phyloP scores from a whole-genome alignment of 1,140 invertebrate genomes.

The Drosophila parabipectinata region DNA sequence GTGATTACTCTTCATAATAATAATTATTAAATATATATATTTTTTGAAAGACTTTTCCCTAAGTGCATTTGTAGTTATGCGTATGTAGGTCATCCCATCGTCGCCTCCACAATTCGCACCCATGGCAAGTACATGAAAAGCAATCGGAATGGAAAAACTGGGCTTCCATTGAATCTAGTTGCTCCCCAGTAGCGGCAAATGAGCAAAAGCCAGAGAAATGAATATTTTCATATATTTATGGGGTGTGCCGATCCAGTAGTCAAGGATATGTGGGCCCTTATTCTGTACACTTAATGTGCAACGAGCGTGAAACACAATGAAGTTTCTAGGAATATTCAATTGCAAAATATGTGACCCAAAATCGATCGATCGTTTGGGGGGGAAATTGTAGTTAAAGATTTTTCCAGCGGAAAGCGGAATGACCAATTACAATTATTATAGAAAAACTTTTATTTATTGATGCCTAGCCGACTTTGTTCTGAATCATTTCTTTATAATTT shows the following conservation, averaged over 20 bases:
- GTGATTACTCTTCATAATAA: no score
- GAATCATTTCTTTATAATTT: constrained; percentile 79
- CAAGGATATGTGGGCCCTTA: constrained; percentile 69
- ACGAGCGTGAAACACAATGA: constrained; percentile 71
- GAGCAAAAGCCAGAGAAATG: constrained; percentile 55
- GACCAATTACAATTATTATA: constrained; percentile 78
- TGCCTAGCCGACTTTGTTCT: constrained; percentile 17
- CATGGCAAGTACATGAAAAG: constrained; percentile 43
- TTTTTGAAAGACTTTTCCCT: background rate
- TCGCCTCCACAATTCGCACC: constrained; percentile 27
- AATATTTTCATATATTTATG: constrained; percentile 66
- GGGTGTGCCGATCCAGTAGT: constrained; percentile 34
- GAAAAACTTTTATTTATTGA: constrained; percentile 72
- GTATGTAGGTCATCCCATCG: constrained; percentile 40
- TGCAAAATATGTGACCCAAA: constrained; percentile 60
- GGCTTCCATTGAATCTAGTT: constrained; percentile 66
- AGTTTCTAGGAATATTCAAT: constrained; percentile 33
- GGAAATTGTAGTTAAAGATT: constrained; percentile 30
- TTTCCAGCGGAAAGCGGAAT: background rate
- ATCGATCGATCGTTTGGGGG: constrained; percentile 12
- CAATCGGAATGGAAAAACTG: constrained; percentile 35
- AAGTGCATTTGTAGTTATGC: constrained; percentile 16
- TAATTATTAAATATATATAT: background rate
- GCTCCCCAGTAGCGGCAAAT: constrained; percentile 43
- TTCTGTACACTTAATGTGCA: constrained; percentile 78